Percentiles rank a stretch among this genome's conserved stretches.
phyloP scores from a whole-genome alignment of 2,113 vertebrate species.

The Pterocles burchelli region DNA sequence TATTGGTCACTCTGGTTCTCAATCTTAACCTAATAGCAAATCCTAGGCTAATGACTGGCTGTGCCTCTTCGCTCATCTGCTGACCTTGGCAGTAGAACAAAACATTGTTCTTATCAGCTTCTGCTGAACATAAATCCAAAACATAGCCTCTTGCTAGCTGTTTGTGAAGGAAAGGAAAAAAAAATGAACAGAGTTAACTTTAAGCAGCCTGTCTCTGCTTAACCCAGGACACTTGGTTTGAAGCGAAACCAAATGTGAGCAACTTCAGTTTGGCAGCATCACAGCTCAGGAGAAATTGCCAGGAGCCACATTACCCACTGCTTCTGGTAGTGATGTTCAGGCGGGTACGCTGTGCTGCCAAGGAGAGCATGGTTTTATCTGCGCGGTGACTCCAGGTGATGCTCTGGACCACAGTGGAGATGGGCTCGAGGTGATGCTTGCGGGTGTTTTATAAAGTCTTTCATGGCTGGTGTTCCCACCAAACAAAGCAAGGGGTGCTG shows the following conservation, averaged over 20 bases:
- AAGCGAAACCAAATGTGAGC: not conserved
- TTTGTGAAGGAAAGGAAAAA: no score
- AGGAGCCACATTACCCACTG: accelerated
- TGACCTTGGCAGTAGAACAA: no score
- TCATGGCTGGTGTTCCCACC: not conserved
- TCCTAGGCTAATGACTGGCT: no score
- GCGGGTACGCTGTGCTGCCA: not conserved
- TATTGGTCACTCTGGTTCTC: no score
- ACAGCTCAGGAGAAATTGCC: not conserved
- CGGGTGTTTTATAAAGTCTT: not conserved
- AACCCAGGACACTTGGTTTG: no score
- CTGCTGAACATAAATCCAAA: no score
- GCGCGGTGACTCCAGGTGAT: not conserved
- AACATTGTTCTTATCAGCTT: no score
- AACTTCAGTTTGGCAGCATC: not conserved
- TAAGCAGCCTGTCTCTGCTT: no score
- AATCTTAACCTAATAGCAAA: no score
- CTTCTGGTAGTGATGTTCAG: not conserved
- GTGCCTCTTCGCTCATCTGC: no score
- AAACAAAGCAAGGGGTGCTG: not conserved
- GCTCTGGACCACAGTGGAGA: not conserved
- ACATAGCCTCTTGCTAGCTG: no score
- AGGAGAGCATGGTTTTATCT: not conserved
- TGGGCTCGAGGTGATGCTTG: not conserved
- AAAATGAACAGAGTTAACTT: no score